phyloP scores from a whole-genome alignment of 2,113 vertebrate species.

The Entelurus aequoreus region DNA sequence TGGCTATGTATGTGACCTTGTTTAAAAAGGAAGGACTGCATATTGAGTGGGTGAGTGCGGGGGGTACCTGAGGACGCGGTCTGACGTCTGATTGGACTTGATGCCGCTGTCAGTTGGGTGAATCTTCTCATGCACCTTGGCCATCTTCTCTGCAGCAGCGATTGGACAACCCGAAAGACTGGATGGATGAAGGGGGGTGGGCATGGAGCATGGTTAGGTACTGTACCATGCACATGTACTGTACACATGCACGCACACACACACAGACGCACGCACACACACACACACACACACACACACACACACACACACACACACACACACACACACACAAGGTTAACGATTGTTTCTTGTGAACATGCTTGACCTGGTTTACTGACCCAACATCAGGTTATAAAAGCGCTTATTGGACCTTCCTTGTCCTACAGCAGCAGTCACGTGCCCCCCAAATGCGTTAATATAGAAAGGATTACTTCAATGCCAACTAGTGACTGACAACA shows the following conservation, averaged over 20 bases:
- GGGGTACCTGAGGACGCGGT: constrained; percentile 93
- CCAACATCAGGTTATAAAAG: background rate
- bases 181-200: constrained; percentile 36
- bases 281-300: background rate
- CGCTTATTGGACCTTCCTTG: background rate
- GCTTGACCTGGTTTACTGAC: background rate
- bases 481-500: too few species aligned
- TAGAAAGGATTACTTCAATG: background rate
- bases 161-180: constrained; percentile 98
- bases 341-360: background rate
- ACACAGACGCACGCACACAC: too few species aligned
- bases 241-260: background rate
- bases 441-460: background rate
- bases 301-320: background rate
- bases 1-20: too few species aligned
- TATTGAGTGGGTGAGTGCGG: background rate
- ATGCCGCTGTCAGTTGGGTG: constrained; percentile 79
- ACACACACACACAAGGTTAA: constrained; percentile 1
- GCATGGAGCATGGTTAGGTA: constrained; percentile 3
- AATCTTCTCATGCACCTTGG: constrained; percentile 96
- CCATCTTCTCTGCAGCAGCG: constrained; percentile 95
- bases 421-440: background rate
- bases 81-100: constrained; percentile 94
- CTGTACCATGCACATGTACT: background rate
- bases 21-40: too few species aligned